Evolutionary conservation across 1,140 invertebrate genomes (phyloP).

Genomic region (Scaptomyza graminum): DNA sequence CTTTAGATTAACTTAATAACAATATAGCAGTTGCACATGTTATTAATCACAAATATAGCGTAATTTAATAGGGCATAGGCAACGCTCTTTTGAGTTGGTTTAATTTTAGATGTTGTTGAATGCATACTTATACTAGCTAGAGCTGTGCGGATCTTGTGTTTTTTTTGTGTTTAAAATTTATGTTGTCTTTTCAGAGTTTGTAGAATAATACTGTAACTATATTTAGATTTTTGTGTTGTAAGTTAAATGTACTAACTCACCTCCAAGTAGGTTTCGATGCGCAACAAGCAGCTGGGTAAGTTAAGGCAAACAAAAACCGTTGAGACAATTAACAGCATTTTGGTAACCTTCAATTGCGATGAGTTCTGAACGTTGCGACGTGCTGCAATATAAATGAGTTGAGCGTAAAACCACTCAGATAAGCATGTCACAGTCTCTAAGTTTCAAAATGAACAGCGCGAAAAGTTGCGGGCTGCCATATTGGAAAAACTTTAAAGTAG

Average conservation of each 20-base stretch:
- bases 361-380: constrained; percentile 80
- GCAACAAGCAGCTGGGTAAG: constrained; percentile 89
- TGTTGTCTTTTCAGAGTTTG: too few species aligned
- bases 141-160: neutral
- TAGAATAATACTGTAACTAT: neutral
- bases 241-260: constrained; percentile 80
- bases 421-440: neutral
- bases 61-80: too few species aligned
- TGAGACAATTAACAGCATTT: constrained; percentile 92
- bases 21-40: neutral
- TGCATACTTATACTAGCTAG: neutral
- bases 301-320: constrained; percentile 92
- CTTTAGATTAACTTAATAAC: constrained; percentile 12
- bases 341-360: constrained; percentile 89
- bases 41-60: neutral
- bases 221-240: neutral
- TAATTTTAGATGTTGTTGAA: neutral
- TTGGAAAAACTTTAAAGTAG: constrained; percentile 31
- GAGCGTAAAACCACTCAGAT: neutral
- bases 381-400: constrained; percentile 45
- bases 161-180: neutral
- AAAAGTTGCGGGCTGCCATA: constrained; percentile 17
- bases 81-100: neutral
- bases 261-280: constrained; percentile 86
- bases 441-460: constrained; percentile 8